phyloP scores from a whole-genome alignment of 2,888 invertebrate genomes.

The Rhodophaea formosa region DNA sequence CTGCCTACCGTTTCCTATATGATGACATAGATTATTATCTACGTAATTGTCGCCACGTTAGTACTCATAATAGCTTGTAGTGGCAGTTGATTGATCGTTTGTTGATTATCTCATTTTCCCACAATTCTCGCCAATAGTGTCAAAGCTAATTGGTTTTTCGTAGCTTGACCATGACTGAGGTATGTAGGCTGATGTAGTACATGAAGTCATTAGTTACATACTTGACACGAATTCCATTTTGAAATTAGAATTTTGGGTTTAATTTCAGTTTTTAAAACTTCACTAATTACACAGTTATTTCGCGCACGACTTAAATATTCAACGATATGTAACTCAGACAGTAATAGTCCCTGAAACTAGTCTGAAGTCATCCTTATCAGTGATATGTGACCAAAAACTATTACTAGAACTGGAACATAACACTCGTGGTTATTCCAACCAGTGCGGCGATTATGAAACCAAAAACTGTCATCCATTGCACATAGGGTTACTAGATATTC shows the following conservation, averaged over 20 bases:
- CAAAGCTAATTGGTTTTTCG: neutral
- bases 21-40: constrained; percentile 14
- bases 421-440: neutral
- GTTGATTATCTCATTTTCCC: constrained; percentile 4
- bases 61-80: constrained; percentile 1
- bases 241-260: neutral
- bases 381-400: neutral
- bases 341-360: neutral
- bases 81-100: constrained; percentile 7
- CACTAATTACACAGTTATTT: neutral
- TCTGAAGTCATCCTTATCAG: neutral
- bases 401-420: neutral
- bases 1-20: constrained; percentile 5
- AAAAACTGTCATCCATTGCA: neutral
- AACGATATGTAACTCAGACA: neutral
- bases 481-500: neutral
- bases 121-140: constrained; percentile 2
- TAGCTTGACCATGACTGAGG: neutral
- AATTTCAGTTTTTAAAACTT: neutral
- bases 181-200: neutral
- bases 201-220: neutral
- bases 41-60: neutral
- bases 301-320: neutral
- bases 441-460: constrained; percentile 1
- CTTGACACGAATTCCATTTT: neutral